Conservation (phyloP, 2,888 invertebrate species). For the Tetropium fuscum region DNA sequence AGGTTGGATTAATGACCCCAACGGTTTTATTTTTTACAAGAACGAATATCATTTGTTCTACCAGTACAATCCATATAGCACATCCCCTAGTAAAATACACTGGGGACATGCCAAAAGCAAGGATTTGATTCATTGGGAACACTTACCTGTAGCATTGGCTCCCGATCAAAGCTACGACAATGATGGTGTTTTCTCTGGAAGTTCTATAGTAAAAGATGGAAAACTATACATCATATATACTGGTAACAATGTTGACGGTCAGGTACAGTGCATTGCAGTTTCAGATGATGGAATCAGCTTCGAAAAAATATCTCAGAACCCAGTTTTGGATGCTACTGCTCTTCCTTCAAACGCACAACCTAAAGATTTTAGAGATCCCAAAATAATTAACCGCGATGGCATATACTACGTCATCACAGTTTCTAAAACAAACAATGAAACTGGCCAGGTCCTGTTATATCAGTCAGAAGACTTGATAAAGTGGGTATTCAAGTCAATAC, state of each 20-base stretch:
- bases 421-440: constrained; percentile 42
- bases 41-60: constrained; percentile 68
- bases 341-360: constrained; percentile 61
- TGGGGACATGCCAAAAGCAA: constrained; percentile 69
- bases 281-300: constrained; percentile 62
- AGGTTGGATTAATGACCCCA: constrained; percentile 72
- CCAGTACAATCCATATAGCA: constrained; percentile 66
- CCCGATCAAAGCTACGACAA: constrained; percentile 63
- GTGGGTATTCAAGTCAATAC: constrained; percentile 33
- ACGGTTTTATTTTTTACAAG: constrained; percentile 66
- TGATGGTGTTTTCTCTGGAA: constrained; percentile 68
- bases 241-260: constrained; percentile 58
- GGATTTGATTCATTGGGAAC: constrained; percentile 67
- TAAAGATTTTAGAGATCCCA: constrained; percentile 68
- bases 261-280: constrained; percentile 57
- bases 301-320: constrained; percentile 54
- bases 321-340: constrained; percentile 48
- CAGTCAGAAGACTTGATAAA: constrained; percentile 60
- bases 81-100: constrained; percentile 61
- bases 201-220: constrained; percentile 63
- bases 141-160: constrained; percentile 66
- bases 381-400: constrained; percentile 65
- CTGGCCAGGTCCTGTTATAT: constrained; percentile 64
- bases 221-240: constrained; percentile 64
- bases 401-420: constrained; percentile 66